phyloP scores from a whole-genome alignment of 37 sponge, comb jelly and placozoan species.

The Eunapius fragilis region DNA sequence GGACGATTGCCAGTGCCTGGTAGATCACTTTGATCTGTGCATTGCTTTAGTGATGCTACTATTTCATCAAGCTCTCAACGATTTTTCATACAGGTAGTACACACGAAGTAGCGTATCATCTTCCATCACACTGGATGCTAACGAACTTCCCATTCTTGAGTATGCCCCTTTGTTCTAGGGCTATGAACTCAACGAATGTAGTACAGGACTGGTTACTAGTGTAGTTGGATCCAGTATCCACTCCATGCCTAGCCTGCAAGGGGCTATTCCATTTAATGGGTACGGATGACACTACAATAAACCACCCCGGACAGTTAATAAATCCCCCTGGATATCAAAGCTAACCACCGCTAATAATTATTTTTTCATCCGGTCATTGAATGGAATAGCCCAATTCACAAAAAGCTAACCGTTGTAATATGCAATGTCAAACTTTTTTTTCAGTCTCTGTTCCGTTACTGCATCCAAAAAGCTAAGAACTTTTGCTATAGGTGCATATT shows the following conservation, averaged over 20 bases:
- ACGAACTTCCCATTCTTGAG: neutral
- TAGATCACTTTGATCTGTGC: conserved; percentile 20
- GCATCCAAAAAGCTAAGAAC: conserved; percentile 5
- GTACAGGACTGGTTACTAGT: neutral
- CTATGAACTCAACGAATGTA: neutral
- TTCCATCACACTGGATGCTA: neutral
- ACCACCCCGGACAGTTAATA: too few species aligned
- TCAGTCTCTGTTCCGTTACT: neutral
- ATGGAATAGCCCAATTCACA: conserved; percentile 33
- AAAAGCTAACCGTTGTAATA: conserved; percentile 44
- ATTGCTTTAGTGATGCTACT: conserved; percentile 11
- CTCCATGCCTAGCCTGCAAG: conserved; percentile 48
- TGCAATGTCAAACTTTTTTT: conserved; percentile 46
- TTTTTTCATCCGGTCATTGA: too few species aligned
- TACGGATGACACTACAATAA: too few species aligned
- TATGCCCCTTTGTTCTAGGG: neutral
- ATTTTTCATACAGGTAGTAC: conserved; percentile 46
- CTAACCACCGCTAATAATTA: too few species aligned
- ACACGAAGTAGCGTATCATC: conserved; percentile 41
- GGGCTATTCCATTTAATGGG: too few species aligned
- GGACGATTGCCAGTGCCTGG: conserved; percentile 24
- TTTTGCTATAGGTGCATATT: conserved; percentile 16
- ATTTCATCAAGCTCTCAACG: conserved; percentile 39
- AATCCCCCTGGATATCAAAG: too few species aligned
- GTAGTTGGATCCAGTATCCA: conserved; percentile 32